phyloP scores from a whole-genome alignment of 2,797 vertebrate genomes.

The Lophotriccus pileatus region DNA sequence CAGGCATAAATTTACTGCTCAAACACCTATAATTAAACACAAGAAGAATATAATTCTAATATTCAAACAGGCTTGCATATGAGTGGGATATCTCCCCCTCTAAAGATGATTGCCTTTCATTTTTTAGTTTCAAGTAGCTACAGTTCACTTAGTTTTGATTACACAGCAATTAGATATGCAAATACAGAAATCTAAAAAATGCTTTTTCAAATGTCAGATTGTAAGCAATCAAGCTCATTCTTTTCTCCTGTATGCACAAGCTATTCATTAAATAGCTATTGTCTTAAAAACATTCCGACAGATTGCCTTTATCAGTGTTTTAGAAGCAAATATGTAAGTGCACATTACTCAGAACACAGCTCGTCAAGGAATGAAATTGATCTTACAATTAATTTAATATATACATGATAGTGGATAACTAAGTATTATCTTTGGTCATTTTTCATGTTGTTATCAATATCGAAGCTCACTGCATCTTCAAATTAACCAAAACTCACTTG shows the following conservation, averaged over 20 bases:
- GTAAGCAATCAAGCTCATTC: conserved; percentile 80
- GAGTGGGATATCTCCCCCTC: conserved; percentile 58
- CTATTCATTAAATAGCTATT: conserved; percentile 76
- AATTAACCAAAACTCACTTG: not conserved
- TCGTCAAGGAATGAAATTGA: not conserved
- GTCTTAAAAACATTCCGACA: conserved; percentile 65
- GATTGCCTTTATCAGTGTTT: conserved; percentile 32
- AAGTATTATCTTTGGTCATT: not conserved
- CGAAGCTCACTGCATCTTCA: not conserved
- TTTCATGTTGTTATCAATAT: not conserved
- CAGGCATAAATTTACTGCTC: conserved; percentile 73
- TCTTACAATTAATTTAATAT: conserved; percentile 33
- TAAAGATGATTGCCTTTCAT: conserved; percentile 79
- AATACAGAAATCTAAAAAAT: conserved; percentile 71
- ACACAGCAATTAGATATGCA: conserved; percentile 81
- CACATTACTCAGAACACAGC: not conserved
- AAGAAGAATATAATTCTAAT: conserved; percentile 75
- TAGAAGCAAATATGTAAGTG: not conserved
- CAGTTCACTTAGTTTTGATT: conserved; percentile 82
- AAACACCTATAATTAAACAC: conserved; percentile 80
- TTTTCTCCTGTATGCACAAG: conserved; percentile 65
- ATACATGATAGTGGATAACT: not conserved
- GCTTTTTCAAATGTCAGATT: conserved; percentile 71
- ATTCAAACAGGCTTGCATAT: conserved; percentile 62
- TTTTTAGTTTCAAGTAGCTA: conserved; percentile 77